A percentile compares a stretch with the other conserved stretches of the same genome.
Conservation (phyloP, 2,113 vertebrate genomes). For the Gavialis gangeticus region DNA sequence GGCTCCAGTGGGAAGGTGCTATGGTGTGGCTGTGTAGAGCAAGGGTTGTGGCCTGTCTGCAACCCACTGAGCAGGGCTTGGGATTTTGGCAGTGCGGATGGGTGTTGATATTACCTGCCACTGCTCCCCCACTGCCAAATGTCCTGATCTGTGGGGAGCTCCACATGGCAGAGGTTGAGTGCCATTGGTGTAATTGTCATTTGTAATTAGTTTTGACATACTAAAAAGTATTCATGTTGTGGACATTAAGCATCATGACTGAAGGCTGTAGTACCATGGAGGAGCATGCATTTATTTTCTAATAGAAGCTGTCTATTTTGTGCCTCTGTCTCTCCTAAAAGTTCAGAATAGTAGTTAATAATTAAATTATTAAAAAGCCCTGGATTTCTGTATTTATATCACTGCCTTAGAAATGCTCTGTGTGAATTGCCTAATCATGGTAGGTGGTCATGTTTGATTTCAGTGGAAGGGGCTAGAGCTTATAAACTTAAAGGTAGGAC, state of each 20-base stretch:
- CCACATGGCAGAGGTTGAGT: too few relatives aligned
- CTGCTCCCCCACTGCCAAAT: too few relatives aligned
- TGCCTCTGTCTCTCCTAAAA: background rate
- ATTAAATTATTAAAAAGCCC: background rate
- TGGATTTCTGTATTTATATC: background rate
- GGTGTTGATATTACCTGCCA: too few relatives aligned
- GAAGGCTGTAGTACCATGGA: background rate
- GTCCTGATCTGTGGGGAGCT: too few relatives aligned
- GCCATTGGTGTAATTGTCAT: too few relatives aligned
- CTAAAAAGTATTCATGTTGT: background rate
- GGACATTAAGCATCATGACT: background rate
- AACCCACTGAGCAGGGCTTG: too few relatives aligned
- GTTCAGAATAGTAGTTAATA: background rate
- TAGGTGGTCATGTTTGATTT: background rate
- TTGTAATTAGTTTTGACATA: background rate
- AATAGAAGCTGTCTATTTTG: background rate
- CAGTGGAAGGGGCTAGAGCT: background rate
- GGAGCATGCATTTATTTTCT: background rate
- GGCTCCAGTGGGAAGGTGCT: too few relatives aligned
- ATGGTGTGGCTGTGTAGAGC: too few relatives aligned
- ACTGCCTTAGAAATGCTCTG: background rate
- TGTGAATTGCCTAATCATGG: background rate
- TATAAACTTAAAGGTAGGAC: background rate
- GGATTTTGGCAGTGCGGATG: too few relatives aligned
- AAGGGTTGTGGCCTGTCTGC: too few relatives aligned